Evolutionary conservation across 2,888 invertebrate species (phyloP).

Genomic region (Pollenia angustigena): DNA sequence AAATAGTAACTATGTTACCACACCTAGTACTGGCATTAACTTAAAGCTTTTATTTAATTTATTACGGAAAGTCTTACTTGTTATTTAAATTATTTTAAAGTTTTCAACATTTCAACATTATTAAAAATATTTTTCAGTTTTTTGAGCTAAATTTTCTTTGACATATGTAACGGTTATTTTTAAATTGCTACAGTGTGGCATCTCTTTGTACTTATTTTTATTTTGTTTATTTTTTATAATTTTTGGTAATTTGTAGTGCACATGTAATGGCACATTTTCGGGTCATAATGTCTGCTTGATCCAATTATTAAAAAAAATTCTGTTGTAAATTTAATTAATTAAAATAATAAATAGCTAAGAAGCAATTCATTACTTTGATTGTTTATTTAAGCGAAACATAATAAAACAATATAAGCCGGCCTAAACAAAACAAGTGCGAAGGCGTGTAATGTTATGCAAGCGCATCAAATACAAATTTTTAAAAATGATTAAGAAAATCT

Average conservation of each 20-base stretch:
- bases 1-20: no score
- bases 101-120: no score
- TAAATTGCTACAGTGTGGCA: not conserved
- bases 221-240: not conserved
- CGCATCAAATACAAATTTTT: not conserved
- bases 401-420: conserved; percentile 6
- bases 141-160: no score
- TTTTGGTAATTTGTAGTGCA: conserved; percentile 44
- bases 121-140: no score
- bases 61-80: no score
- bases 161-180: not conserved
- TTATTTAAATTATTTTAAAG: no score
- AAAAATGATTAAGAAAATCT: conserved; percentile 28
- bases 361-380: not conserved
- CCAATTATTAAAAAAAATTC: conserved; percentile 25
- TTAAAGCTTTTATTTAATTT: no score
- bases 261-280: conserved; percentile 52
- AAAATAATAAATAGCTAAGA: conserved; percentile 4
- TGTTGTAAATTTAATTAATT: conserved; percentile 7
- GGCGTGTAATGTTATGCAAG: conserved; percentile 64
- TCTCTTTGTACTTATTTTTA: not conserved
- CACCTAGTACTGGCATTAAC: no score
- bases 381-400: conserved; percentile 6
- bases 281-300: conserved; percentile 9
- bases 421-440: not conserved